These are phyloP conservation scores for Phaethon lepturus DNA, from an alignment of 2,113 vertebrate genomes.

Conservation along the genomic window DNA sequence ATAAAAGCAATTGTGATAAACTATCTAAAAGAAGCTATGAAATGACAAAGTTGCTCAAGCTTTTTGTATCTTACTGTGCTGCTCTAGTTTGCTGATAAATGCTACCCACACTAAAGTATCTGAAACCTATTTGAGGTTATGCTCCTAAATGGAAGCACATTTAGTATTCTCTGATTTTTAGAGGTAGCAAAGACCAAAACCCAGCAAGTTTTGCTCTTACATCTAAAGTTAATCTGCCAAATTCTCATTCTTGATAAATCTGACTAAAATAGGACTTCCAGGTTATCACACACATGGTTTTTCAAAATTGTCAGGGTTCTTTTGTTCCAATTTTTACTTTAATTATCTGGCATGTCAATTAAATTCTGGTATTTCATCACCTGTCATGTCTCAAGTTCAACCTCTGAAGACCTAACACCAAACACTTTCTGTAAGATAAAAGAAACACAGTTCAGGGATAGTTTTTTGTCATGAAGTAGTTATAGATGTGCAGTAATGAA, in stretches of 20 bases:
- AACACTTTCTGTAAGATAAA: not conserved
- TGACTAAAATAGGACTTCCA: not conserved
- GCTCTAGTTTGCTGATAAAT: not conserved
- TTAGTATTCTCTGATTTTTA: not conserved
- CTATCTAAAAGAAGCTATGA: not conserved
- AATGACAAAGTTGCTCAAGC: not conserved
- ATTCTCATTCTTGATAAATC: not conserved
- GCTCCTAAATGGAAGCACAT: not conserved
- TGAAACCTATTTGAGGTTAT: not conserved
- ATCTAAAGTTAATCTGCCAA: not conserved
- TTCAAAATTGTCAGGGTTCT: not conserved
- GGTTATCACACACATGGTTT: not conserved
- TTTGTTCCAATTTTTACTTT: not conserved
- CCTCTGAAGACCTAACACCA: not conserved
- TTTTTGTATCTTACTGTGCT: not conserved
- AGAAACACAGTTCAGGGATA: not conserved
- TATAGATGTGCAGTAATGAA: not conserved
- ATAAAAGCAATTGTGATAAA: not conserved
- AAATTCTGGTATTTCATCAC: not conserved
- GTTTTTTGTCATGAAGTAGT: not conserved
- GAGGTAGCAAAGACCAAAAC: not conserved
- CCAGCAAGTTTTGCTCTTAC: not conserved
- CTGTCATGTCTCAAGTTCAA: not conserved
- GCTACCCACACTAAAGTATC: not conserved
- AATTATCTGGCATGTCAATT: not conserved